A percentile compares a stretch with the other conserved stretches of the same genome.
phyloP scores from a whole-genome alignment of 2,888 invertebrate species.

The Cephalotes varians region DNA sequence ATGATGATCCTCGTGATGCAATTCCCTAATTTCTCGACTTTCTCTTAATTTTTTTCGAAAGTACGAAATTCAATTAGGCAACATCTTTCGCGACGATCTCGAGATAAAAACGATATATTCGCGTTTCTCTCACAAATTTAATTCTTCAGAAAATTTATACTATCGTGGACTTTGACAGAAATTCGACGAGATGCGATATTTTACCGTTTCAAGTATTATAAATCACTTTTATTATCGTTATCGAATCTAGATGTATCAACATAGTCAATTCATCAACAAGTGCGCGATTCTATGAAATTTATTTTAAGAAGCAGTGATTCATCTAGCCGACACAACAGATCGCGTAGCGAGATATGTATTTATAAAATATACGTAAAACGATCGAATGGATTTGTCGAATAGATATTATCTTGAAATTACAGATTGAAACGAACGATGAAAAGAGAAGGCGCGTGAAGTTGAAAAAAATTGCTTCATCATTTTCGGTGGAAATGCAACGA shows the following conservation, averaged over 20 bases:
- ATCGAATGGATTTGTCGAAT: background rate
- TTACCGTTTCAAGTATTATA: background rate
- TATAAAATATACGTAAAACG: background rate
- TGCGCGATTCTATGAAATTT: background rate
- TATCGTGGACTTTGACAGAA: background rate
- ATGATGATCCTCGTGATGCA: no score
- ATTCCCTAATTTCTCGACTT: background rate
- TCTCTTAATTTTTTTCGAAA: background rate
- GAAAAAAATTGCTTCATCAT: background rate
- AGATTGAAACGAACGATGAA: background rate
- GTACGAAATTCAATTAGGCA: background rate
- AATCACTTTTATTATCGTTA: constrained; percentile 25
- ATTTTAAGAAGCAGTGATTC: background rate
- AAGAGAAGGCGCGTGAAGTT: constrained; percentile 8
- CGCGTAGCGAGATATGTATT: background rate
- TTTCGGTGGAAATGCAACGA: constrained; percentile 41
- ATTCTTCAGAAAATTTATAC: constrained; percentile 6
- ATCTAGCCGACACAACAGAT: background rate
- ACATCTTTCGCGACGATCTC: background rate
- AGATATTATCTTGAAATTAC: background rate
- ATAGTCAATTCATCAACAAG: background rate
- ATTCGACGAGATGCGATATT: background rate
- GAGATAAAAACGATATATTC: background rate
- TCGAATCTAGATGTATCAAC: constrained; percentile 8
- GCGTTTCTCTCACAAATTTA: constrained; percentile 12